Percentiles rank a stretch among this genome's conserved stretches.
Evolutionary conservation across 1,140 invertebrate genomes (phyloP).

Genomic region (Hylaeus volcanicus): DNA sequence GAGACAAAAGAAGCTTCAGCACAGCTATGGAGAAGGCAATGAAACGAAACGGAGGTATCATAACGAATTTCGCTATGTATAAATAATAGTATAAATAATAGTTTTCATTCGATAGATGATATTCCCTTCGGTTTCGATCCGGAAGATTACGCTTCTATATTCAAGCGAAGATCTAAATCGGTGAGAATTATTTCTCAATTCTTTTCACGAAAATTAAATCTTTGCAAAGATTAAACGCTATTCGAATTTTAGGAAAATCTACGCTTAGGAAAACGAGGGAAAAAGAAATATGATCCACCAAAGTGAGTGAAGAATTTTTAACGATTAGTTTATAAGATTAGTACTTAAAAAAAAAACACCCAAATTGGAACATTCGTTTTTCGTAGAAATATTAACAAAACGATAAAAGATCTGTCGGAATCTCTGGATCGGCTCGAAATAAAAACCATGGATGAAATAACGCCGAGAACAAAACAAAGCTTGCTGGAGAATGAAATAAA

Average conservation of each 20-base stretch:
- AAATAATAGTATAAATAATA: background rate
- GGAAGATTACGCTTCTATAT: constrained; percentile 40
- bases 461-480: constrained; percentile 55
- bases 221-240: constrained; percentile 15
- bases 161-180: constrained; percentile 48
- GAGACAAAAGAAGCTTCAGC: constrained; percentile 61
- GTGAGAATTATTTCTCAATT: constrained; percentile 29
- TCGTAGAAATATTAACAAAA: constrained; percentile 66
- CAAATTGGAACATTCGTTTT: background rate
- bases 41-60: constrained; percentile 66
- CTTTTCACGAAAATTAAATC: background rate
- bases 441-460: constrained; percentile 36
- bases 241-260: constrained; percentile 42
- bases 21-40: constrained; percentile 68
- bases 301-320: constrained; percentile 49
- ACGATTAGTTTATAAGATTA: background rate
- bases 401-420: constrained; percentile 56
- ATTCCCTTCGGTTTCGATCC: constrained; percentile 66
- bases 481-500: constrained; percentile 58
- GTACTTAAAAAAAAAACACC: background rate
- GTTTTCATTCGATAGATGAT: constrained; percentile 55
- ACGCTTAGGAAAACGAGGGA: constrained; percentile 3
- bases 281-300: constrained; percentile 28
- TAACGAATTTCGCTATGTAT: background rate
- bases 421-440: constrained; percentile 54